Percentiles rank a stretch among this genome's conserved stretches.
phyloP scores from a whole-genome alignment of 64 coral and sea anemone species.

The Acropora yongei region DNA sequence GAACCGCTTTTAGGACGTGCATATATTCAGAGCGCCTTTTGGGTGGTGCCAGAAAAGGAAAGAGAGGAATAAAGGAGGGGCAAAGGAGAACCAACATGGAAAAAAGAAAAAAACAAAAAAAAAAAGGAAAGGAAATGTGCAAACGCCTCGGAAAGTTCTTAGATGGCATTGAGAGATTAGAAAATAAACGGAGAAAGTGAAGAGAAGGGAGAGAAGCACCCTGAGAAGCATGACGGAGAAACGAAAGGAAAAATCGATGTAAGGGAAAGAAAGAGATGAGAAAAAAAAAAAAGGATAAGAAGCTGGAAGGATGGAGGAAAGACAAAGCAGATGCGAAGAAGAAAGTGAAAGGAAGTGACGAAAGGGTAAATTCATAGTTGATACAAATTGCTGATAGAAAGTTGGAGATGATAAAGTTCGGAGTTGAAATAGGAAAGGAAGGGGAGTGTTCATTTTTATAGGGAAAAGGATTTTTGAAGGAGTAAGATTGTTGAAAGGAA shows the following conservation, averaged over 20 bases:
- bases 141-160: neutral
- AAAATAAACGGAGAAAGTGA: too few species aligned
- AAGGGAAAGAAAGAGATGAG: neutral
- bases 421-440: neutral
- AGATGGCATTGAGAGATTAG: too few species aligned
- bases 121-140: too few species aligned
- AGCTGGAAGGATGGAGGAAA: neutral
- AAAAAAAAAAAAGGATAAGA: neutral
- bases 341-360: neutral
- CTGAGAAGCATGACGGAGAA: too few species aligned
- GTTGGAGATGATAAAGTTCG: neutral
- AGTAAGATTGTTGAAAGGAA: neutral
- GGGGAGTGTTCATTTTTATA: neutral
- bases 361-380: neutral
- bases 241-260: too few species aligned
- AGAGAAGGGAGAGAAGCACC: too few species aligned
- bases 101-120: neutral
- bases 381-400: too few species aligned
- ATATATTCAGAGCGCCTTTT: too few species aligned
- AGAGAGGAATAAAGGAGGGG: neutral
- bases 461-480: neutral
- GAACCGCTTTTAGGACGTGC: too few species aligned
- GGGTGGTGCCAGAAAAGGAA: neutral
- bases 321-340: neutral
- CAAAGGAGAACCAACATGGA: too few species aligned